phyloP scores from a whole-genome alignment of 1,140 invertebrate species.

The Zaprionus vittiger region DNA sequence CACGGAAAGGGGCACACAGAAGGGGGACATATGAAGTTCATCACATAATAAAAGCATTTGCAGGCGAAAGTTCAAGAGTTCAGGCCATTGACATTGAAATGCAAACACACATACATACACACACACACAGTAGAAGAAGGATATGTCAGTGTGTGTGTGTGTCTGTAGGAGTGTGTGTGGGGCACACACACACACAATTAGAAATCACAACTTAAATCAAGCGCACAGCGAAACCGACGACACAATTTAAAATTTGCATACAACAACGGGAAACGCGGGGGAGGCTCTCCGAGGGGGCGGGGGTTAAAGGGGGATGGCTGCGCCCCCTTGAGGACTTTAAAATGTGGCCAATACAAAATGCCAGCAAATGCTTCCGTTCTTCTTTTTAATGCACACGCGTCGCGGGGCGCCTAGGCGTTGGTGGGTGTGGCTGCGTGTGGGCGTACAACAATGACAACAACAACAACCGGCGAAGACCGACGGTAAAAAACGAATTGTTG shows the following conservation, averaged over 20 bases:
- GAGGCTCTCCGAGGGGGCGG: too few species aligned
- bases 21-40: conserved; percentile 4
- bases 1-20: neutral
- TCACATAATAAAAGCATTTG: conserved; percentile 19
- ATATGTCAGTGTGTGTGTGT: conserved; percentile 4
- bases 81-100: conserved; percentile 73
- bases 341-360: conserved; percentile 32
- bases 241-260: conserved; percentile 78
- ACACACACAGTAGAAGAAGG: conserved; percentile 15
- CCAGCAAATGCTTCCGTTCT: conserved; percentile 42
- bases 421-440: neutral
- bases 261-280: neutral
- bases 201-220: conserved; percentile 74
- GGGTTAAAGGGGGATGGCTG: neutral
- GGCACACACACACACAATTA: conserved; percentile 71
- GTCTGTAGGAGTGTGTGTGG: conserved; percentile 10
- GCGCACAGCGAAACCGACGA: conserved; percentile 49
- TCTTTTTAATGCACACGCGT: conserved; percentile 45
- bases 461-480: conserved; percentile 26
- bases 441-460: conserved; percentile 2
- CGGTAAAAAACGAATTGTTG: conserved; percentile 42
- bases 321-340: conserved; percentile 23
- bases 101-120: neutral
- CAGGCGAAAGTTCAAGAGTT: conserved; percentile 43
- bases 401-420: neutral